These are phyloP conservation scores for Polypedilum vanderplanki DNA, from an alignment of 1,140 invertebrate genomes.

Conservation along the genomic window DNA sequence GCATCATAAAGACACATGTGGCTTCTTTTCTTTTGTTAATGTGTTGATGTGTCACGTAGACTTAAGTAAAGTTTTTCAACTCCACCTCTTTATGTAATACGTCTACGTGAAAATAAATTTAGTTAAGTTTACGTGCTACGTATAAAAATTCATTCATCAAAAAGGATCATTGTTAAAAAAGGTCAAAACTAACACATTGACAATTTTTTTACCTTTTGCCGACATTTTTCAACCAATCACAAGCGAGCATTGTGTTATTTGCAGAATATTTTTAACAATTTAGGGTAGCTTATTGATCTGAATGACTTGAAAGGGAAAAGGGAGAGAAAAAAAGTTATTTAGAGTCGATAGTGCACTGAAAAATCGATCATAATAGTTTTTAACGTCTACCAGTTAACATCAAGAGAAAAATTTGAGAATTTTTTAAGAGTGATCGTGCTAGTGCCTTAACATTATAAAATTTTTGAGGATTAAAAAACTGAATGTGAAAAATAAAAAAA, in stretches of 20 bases:
- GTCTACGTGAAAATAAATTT: too few species aligned
- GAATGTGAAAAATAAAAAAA: neutral
- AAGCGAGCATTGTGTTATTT: neutral
- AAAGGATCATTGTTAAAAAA: neutral
- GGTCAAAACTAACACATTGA: neutral
- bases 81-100: neutral
- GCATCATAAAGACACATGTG: neutral
- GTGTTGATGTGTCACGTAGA: neutral
- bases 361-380: conserved; percentile 17
- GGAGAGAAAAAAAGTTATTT: conserved; percentile 23
- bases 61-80: neutral
- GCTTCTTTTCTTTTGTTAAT: neutral
- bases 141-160: neutral
- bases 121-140: neutral
- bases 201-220: neutral
- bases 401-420: neutral
- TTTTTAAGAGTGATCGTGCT: neutral
- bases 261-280: neutral
- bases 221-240: neutral
- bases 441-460: neutral
- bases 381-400: neutral
- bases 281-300: neutral
- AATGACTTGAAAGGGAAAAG: neutral
- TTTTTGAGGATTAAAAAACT: neutral
- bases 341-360: conserved; percentile 20